A percentile compares a stretch with the other conserved stretches of the same genome.
These are phyloP conservation scores for Actinia tenebrosa DNA, from an alignment of 64 coral and sea anemone species.

Conservation along the genomic window DNA sequence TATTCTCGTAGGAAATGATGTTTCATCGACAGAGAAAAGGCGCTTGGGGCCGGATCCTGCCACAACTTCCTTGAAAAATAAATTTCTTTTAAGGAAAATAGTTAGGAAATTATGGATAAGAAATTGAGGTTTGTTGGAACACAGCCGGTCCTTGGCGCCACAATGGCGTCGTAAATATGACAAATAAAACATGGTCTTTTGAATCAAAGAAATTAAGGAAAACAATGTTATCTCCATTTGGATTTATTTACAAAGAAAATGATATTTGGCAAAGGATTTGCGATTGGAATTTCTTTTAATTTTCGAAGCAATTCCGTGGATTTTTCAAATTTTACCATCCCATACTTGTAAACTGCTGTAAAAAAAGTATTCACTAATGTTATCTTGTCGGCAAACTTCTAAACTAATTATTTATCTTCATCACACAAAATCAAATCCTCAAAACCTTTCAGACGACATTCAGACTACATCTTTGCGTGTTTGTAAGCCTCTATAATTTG, in stretches of 20 bases:
- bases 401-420: not conserved
- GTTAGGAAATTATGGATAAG: not conserved
- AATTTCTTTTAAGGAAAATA: not conserved
- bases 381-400: constrained; percentile 15
- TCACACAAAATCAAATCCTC: not conserved
- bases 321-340: not conserved
- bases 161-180: not conserved
- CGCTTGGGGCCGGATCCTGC: not conserved
- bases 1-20: not conserved
- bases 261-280: not conserved
- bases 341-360: not conserved
- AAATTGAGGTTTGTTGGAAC: not conserved
- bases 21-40: not conserved
- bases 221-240: constrained; percentile 2
- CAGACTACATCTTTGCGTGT: not conserved
- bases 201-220: not conserved
- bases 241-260: not conserved
- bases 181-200: not conserved
- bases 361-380: constrained; percentile 17
- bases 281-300: not conserved
- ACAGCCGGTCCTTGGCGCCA: not conserved
- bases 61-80: not conserved
- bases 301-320: not conserved
- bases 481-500: not conserved
- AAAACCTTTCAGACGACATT: constrained; percentile 7